phyloP scores from a whole-genome alignment of 1,140 invertebrate species.

The Parapsyche elsis region DNA sequence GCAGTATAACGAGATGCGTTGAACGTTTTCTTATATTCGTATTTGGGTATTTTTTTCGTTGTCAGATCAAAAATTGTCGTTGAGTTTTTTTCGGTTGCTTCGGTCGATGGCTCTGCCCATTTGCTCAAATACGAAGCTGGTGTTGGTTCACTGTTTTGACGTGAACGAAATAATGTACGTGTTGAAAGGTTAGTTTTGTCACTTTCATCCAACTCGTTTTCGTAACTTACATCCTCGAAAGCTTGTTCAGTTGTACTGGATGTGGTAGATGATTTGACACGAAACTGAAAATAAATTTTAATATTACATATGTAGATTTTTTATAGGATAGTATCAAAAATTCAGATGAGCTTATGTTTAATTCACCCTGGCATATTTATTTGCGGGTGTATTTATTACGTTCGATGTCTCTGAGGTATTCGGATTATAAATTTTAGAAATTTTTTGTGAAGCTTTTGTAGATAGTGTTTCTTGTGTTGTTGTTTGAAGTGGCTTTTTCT shows the following conservation, averaged over 20 bases:
- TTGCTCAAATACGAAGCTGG: not conserved
- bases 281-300: slow-evolving; percentile 41
- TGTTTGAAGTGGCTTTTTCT: not conserved
- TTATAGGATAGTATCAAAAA: not conserved
- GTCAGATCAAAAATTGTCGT: slow-evolving; percentile 7
- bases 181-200: slow-evolving; percentile 4
- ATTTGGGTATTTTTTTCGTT: slow-evolving; percentile 33
- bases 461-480: slow-evolving; percentile 49
- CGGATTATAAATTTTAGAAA: slow-evolving; percentile 45
- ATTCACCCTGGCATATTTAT: slow-evolving; percentile 49
- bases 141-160: not conserved
- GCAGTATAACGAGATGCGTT: slow-evolving; percentile 42
- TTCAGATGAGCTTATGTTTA: slow-evolving; percentile 14
- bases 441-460: slow-evolving; percentile 47
- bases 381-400: slow-evolving; percentile 28
- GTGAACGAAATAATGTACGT: not conserved
- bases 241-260: not conserved
- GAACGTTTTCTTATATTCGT: slow-evolving; percentile 45
- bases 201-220: slow-evolving; percentile 20
- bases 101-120: not conserved
- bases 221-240: slow-evolving; percentile 2
- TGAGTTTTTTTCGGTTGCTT: not conserved
- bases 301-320: not conserved
- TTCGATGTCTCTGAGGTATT: slow-evolving; percentile 35
- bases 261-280: slow-evolving; percentile 7